phyloP scores from a whole-genome alignment of 2,888 invertebrate genomes.

The Nudaria mundana region DNA sequence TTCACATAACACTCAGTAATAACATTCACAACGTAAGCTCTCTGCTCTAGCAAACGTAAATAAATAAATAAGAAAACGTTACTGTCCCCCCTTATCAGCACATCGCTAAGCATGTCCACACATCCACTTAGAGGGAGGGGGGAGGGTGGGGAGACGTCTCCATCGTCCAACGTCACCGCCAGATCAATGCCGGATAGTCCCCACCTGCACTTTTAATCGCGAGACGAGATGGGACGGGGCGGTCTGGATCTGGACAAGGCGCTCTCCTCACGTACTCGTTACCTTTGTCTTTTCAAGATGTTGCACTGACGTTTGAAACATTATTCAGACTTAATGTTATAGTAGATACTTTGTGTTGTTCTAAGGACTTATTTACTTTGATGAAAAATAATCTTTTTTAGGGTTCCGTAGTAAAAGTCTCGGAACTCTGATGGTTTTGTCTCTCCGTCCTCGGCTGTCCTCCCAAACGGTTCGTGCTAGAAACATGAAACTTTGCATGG shows the following conservation, averaged over 20 bases:
- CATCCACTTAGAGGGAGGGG: conserved; percentile 50
- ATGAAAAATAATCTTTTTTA: too few species aligned
- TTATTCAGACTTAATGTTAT: conserved; percentile 4
- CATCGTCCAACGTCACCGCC: conserved; percentile 68
- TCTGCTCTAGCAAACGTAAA: conserved; percentile 26
- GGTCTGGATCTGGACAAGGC: conserved; percentile 18
- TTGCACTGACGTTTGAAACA: conserved; percentile 7
- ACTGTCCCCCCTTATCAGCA: conserved; percentile 64
- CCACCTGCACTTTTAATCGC: conserved; percentile 79
- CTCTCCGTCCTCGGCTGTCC: too few species aligned
- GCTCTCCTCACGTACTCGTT: conserved; percentile 24
- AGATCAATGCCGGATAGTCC: conserved; percentile 76
- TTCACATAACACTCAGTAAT: background rate
- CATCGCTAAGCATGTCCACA: conserved; percentile 70
- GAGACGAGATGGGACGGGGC: conserved; percentile 31
- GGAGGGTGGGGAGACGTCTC: conserved; percentile 47
- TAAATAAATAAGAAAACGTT: conserved; percentile 42
- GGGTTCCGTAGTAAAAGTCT: too few species aligned
- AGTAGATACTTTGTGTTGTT: background rate
- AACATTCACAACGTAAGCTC: conserved; percentile 14
- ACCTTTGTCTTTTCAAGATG: conserved; percentile 39
- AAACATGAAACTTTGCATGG: too few species aligned
- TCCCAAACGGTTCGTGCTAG: too few species aligned
- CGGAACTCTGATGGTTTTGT: too few species aligned
- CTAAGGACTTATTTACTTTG: background rate